Evolutionary conservation across 2,888 invertebrate genomes (phyloP).

Genomic region (Agrilus biguttatus): DNA sequence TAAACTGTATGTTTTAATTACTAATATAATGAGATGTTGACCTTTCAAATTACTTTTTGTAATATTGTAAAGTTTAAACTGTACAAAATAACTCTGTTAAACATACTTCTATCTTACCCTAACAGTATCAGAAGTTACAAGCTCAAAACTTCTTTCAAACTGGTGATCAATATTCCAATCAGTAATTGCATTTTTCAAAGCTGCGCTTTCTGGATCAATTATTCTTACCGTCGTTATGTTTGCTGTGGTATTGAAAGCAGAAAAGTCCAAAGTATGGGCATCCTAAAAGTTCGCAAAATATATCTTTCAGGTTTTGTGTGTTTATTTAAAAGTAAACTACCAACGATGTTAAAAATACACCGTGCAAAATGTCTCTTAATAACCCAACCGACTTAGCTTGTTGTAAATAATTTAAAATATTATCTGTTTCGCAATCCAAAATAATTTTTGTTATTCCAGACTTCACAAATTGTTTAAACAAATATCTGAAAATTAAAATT

Average conservation of each 20-base stretch:
- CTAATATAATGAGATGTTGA: too few species aligned
- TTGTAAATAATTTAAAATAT: conserved; percentile 37
- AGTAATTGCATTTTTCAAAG: conserved; percentile 34
- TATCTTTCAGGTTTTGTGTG: not conserved
- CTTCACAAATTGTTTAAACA: conserved; percentile 62
- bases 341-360: conserved; percentile 46
- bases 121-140: conserved; percentile 10
- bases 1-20: too few species aligned
- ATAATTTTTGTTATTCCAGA: conserved; percentile 58
- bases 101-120: conserved; percentile 6
- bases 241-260: conserved; percentile 43
- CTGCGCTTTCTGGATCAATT: conserved; percentile 39
- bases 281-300: conserved; percentile 28
- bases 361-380: conserved; percentile 56
- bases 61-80: not conserved
- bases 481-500: conserved; percentile 35
- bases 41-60: too few species aligned
- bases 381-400: conserved; percentile 72
- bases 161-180: conserved; percentile 22
- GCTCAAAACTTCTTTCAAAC: conserved; percentile 5
- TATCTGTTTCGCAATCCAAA: conserved; percentile 56
- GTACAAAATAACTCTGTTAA: not conserved
- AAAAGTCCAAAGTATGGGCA: conserved; percentile 47
- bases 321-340: conserved; percentile 28
- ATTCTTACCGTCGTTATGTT: conserved; percentile 58